Percentiles rank a stretch among this genome's conserved stretches.
These are phyloP conservation scores for Caenorhabditis japonica DNA, from an alignment of 2,888 invertebrate species.

Conservation along the genomic window DNA sequence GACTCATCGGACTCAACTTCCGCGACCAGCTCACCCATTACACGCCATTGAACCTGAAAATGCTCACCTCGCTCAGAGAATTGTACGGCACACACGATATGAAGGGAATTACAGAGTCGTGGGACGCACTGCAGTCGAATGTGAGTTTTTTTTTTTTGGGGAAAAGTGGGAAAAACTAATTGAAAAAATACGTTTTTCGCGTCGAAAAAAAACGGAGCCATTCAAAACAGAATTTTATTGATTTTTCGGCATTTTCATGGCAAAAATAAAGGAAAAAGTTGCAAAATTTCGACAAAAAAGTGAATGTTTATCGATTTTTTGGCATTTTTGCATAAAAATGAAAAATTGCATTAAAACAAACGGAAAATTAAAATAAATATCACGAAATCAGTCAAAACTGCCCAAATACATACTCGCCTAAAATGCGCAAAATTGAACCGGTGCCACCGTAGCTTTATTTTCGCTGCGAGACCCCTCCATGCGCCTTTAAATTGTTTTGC, in stretches of 20 bases:
- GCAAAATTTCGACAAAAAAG: neutral
- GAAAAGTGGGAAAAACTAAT: too few relatives aligned
- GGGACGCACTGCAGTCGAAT: slow-evolving; percentile 75
- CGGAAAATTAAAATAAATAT: too few relatives aligned
- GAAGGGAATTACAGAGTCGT: slow-evolving; percentile 72
- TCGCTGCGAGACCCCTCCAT: too few relatives aligned
- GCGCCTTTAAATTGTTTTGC: too few relatives aligned
- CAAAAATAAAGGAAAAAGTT: too few relatives aligned
- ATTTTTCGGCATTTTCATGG: too few relatives aligned
- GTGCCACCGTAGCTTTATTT: too few relatives aligned
- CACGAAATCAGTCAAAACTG: too few relatives aligned
- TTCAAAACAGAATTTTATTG: neutral
- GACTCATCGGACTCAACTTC: slow-evolving; percentile 77
- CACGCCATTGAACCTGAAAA: slow-evolving; percentile 75
- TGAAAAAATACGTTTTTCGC: neutral
- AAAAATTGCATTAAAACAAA: neutral
- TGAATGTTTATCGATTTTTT: neutral
- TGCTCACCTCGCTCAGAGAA: slow-evolving; percentile 75
- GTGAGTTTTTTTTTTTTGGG: slow-evolving; percentile 56
- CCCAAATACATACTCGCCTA: too few relatives aligned
- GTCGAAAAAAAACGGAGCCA: neutral
- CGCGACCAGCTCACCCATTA: slow-evolving; percentile 68
- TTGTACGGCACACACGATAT: slow-evolving; percentile 73
- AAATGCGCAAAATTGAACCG: too few relatives aligned
- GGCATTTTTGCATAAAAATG: neutral